Conservation (phyloP, 2,888 invertebrate species). For the Polyploca ridens region DNA sequence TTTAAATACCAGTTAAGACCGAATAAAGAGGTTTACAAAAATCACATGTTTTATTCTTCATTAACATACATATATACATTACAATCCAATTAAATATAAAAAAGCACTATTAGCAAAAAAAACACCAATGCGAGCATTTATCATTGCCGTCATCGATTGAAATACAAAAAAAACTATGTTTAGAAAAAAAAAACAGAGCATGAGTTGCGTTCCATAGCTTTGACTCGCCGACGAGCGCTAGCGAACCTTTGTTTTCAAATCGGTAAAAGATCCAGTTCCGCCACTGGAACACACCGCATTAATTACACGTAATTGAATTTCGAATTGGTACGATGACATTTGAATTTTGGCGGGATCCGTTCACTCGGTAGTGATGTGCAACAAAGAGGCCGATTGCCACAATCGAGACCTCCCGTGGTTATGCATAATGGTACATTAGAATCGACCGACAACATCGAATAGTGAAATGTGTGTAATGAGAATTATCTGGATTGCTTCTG, state of each 20-base stretch:
- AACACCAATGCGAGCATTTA: slow-evolving; percentile 44
- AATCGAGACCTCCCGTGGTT: slow-evolving; percentile 77
- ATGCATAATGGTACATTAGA: slow-evolving; percentile 75
- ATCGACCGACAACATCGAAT: slow-evolving; percentile 74
- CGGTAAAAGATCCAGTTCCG: slow-evolving; percentile 73
- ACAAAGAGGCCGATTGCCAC: slow-evolving; percentile 75
- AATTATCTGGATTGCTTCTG: slow-evolving; percentile 83
- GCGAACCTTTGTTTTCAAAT: slow-evolving; percentile 75
- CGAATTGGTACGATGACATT: slow-evolving; percentile 88
- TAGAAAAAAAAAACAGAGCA: slow-evolving; percentile 51
- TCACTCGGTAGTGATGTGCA: slow-evolving; percentile 77
- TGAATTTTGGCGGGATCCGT: slow-evolving; percentile 81
- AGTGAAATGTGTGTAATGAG: slow-evolving; percentile 83
- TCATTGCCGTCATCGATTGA: slow-evolving; percentile 52
- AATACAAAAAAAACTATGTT: slow-evolving; percentile 42
- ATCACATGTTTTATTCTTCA: not conserved
- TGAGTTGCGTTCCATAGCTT: slow-evolving; percentile 69
- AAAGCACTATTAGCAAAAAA: slow-evolving; percentile 25
- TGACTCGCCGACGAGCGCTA: slow-evolving; percentile 63
- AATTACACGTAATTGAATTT: slow-evolving; percentile 87
- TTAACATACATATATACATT: not conserved
- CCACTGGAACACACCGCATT: slow-evolving; percentile 79
- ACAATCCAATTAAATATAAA: slow-evolving; percentile 24
- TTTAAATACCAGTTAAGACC: not conserved
- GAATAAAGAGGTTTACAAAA: not conserved